These are phyloP conservation scores for Nipponacmea schrenckii DNA, from an alignment of 2,888 invertebrate genomes.

Conservation along the genomic window DNA sequence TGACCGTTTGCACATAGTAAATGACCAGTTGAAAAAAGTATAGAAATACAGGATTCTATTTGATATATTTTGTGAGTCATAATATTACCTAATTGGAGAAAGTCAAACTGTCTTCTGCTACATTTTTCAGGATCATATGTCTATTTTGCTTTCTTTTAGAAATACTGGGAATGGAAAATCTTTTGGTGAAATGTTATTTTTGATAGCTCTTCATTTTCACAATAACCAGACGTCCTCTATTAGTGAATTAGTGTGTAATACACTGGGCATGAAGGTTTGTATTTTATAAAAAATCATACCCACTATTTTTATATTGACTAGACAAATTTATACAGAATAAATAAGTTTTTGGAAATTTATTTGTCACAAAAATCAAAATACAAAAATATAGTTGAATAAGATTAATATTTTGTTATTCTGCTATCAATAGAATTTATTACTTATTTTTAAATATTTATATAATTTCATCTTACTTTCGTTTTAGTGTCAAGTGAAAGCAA, in stretches of 20 bases:
- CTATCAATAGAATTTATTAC: too few relatives aligned
- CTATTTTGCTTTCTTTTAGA: constrained; percentile 66
- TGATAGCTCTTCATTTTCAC: constrained; percentile 97
- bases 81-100: too few relatives aligned
- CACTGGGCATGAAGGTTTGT: constrained; percentile 86
- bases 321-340: neutral
- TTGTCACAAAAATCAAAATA: neutral
- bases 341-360: neutral
- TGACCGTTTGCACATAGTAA: too few relatives aligned
- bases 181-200: constrained; percentile 92
- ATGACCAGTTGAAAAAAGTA: too few relatives aligned
- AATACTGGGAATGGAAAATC: constrained; percentile 83
- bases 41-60: too few relatives aligned
- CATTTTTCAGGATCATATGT: too few relatives aligned
- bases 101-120: too few relatives aligned
- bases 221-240: constrained; percentile 93
- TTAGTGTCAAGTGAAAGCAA: constrained; percentile 64
- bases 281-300: neutral
- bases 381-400: too few relatives aligned
- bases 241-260: constrained; percentile 91
- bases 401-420: constrained; percentile 6
- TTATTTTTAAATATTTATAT: neutral
- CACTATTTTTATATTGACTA: neutral
- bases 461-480: constrained; percentile 23
- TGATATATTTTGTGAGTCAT: too few relatives aligned